Evolutionary conservation across 2,797 vertebrate species (phyloP).

Genomic region (Lemur catta): DNA sequence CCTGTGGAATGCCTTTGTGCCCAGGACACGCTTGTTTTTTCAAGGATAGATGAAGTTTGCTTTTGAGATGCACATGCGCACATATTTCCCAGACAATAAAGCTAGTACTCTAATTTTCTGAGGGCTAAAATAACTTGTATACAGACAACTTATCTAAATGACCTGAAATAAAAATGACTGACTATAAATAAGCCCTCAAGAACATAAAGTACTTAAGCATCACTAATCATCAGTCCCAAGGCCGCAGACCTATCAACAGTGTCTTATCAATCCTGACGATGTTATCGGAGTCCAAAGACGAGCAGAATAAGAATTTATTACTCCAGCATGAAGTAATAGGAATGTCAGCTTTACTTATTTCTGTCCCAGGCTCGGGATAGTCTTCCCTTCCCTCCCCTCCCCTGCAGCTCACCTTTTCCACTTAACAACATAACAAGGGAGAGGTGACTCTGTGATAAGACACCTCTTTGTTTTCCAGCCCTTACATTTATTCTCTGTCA

Average conservation of each 20-base stretch:
- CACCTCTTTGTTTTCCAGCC: neutral
- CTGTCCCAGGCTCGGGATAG: neutral
- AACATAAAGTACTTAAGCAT: neutral
- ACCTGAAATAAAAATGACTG: slow-evolving; percentile 48
- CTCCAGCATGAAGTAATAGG: slow-evolving; percentile 10
- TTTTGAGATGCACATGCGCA: neutral
- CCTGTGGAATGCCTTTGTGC: neutral
- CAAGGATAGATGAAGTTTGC: neutral
- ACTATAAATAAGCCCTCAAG: neutral
- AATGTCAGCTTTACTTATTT: neutral
- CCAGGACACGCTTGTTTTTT: neutral
- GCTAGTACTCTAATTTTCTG: neutral
- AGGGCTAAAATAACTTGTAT: slow-evolving; percentile 28
- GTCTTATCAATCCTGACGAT: neutral
- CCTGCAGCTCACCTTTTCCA: neutral
- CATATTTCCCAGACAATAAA: neutral
- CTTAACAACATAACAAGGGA: neutral
- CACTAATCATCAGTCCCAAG: slow-evolving; percentile 6
- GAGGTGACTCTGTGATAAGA: neutral
- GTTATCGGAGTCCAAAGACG: neutral
- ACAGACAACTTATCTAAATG: slow-evolving; percentile 66
- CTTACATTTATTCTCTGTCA: neutral
- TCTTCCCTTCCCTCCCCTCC: neutral
- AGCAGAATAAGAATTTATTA: slow-evolving; percentile 30
- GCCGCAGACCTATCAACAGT: neutral